These are phyloP conservation scores for Orchestia grillus DNA, from an alignment of 1,140 invertebrate species.

Conservation along the genomic window DNA sequence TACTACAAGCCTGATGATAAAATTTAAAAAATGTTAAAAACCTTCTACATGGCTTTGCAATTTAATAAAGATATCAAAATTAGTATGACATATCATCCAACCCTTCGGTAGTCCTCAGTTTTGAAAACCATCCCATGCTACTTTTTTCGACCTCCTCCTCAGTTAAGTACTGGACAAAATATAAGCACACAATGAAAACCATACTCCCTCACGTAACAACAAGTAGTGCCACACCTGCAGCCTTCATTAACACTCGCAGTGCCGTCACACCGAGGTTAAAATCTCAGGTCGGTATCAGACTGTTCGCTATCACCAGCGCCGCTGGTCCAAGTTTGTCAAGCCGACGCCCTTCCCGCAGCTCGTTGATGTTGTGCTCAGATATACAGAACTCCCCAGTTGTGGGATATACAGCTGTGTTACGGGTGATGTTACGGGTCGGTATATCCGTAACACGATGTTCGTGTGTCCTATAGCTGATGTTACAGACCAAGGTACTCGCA, in stretches of 20 bases:
- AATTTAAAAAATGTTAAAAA: too few relatives aligned
- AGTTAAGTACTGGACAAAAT: neutral
- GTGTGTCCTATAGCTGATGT: too few relatives aligned
- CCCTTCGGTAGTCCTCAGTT: too few relatives aligned
- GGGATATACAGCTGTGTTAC: neutral
- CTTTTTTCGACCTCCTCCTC: neutral
- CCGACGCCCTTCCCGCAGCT: constrained; percentile 39
- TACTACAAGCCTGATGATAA: too few relatives aligned
- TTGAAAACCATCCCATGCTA: neutral
- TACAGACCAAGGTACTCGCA: too few relatives aligned
- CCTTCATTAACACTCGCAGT: neutral
- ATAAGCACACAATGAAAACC: neutral
- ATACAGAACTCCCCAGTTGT: neutral
- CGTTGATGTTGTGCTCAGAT: constrained; percentile 20
- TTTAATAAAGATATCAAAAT: too few relatives aligned
- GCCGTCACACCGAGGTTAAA: neutral
- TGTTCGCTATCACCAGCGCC: constrained; percentile 23
- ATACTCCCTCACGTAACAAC: neutral
- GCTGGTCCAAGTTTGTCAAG: neutral
- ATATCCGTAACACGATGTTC: neutral
- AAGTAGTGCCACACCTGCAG: neutral
- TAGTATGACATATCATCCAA: too few relatives aligned
- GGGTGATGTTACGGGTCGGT: neutral
- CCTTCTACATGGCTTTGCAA: too few relatives aligned
- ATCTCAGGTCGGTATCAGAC: neutral